These are phyloP conservation scores for Fukomys damarensis DNA, from an alignment of 2,113 vertebrate species.

Conservation along the genomic window DNA sequence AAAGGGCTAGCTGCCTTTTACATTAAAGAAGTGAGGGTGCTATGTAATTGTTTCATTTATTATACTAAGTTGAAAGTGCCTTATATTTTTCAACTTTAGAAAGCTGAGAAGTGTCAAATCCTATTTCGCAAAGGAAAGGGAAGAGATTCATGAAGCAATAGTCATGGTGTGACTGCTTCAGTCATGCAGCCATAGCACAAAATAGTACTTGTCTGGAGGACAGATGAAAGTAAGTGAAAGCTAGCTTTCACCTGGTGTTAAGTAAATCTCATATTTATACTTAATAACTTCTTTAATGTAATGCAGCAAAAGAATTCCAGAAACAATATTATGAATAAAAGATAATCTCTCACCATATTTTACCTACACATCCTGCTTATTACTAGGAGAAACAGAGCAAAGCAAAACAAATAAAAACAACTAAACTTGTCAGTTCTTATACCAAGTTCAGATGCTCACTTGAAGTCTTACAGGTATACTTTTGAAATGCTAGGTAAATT, in stretches of 20 bases:
- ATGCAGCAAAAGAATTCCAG: conserved; percentile 30
- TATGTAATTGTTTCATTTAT: neutral
- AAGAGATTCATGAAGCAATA: neutral
- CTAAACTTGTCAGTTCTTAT: neutral
- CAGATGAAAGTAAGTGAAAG: neutral
- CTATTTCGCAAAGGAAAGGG: neutral
- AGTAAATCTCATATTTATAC: neutral
- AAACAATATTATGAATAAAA: neutral
- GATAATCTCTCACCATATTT: neutral
- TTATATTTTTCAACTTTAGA: neutral
- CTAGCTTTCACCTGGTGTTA: neutral
- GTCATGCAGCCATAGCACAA: neutral
- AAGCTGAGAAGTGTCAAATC: neutral
- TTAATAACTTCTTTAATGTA: neutral
- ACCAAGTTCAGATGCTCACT: neutral
- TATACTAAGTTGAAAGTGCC: neutral
- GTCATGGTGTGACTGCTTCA: neutral
- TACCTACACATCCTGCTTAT: neutral
- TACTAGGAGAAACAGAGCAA: neutral
- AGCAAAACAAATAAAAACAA: neutral
- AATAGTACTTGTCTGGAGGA: neutral
- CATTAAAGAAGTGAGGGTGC: neutral
- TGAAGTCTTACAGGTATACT: neutral
- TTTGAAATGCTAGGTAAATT: neutral
- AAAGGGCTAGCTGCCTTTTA: neutral